Evolutionary conservation across 2,113 vertebrate genomes (phyloP).

Genomic region (Falcunculus frontatus): DNA sequence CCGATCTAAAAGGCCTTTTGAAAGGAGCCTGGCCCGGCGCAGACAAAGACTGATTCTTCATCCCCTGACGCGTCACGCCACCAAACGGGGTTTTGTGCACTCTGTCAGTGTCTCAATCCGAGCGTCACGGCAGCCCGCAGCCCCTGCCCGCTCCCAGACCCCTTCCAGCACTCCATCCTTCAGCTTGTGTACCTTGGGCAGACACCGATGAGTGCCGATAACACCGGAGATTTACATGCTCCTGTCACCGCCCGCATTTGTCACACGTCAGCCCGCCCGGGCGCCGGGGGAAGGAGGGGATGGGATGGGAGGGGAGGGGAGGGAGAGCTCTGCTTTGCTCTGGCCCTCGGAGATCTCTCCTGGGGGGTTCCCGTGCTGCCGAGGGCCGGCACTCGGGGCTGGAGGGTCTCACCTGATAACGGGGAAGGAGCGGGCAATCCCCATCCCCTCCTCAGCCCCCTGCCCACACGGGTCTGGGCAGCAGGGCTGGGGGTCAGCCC

Average conservation of each 20-base stretch:
- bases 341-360: no score
- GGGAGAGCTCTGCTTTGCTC: background rate
- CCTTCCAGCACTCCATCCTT: slow-evolving; percentile 75
- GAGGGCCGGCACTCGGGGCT: background rate
- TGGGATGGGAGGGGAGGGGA: background rate
- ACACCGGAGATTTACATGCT: slow-evolving; percentile 75
- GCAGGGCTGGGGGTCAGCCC: background rate
- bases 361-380: background rate
- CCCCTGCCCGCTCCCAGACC: slow-evolving; percentile 72
- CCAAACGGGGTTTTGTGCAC: slow-evolving; percentile 88
- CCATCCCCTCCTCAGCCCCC: background rate
- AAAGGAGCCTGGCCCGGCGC: slow-evolving; percentile 81
- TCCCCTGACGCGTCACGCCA: slow-evolving; percentile 87
- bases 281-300: no score
- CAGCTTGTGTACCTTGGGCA: slow-evolving; percentile 69
- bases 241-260: slow-evolving; percentile 58
- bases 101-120: slow-evolving; percentile 90
- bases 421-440: background rate
- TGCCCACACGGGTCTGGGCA: background rate
- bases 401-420: fast-evolving
- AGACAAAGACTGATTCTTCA: slow-evolving; percentile 90
- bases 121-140: slow-evolving; percentile 78
- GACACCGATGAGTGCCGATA: slow-evolving; percentile 77
- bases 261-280: slow-evolving; percentile 25
- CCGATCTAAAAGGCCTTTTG: slow-evolving; percentile 67